Evolutionary conservation across 2,797 vertebrate species (phyloP).

Genomic region (Syndactyla subalaris): DNA sequence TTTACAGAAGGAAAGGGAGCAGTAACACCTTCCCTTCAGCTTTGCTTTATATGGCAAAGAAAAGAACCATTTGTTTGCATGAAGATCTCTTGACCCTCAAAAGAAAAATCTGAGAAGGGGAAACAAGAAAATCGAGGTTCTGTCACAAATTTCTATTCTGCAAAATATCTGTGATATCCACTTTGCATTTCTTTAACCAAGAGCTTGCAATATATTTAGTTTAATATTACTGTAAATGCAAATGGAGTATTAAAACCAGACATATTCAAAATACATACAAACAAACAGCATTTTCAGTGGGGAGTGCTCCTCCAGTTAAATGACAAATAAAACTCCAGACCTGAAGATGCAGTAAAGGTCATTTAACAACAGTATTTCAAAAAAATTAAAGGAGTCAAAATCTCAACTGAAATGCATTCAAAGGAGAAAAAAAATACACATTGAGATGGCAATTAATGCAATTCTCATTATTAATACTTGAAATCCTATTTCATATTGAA

Average conservation of each 20-base stretch:
- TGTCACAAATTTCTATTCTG: background rate
- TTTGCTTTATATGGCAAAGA: background rate
- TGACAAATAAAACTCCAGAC: background rate
- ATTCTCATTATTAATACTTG: background rate
- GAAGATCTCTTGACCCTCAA: background rate
- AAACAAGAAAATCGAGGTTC: background rate
- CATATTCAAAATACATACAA: background rate
- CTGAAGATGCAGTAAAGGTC: background rate
- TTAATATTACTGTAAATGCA: background rate
- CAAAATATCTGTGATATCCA: background rate
- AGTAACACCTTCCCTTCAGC: background rate
- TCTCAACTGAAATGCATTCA: background rate
- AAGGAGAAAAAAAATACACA: background rate
- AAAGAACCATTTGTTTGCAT: background rate
- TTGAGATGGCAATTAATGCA: background rate
- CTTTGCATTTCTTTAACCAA: background rate
- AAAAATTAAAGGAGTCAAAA: background rate
- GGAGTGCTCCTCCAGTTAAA: background rate
- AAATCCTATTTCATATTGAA: background rate
- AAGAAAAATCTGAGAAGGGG: background rate
- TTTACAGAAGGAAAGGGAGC: background rate
- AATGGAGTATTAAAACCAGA: background rate
- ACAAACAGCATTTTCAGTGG: background rate
- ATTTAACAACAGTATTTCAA: background rate
- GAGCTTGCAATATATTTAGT: background rate